Base-by-base conservation (phyloP, 2,113 vertebrate species). In the Pituophis catenifer region DNA sequence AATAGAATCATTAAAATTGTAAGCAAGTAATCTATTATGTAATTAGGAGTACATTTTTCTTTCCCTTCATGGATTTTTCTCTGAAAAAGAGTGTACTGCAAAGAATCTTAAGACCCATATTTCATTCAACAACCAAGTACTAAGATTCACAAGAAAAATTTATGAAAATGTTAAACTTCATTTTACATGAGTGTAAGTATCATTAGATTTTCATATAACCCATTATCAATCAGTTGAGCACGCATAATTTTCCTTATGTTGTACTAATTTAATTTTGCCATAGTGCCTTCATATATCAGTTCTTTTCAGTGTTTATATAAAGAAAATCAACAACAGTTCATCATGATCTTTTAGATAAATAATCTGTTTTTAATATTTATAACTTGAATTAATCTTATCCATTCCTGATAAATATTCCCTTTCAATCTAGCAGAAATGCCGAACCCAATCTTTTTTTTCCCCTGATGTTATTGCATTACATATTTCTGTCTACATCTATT, bases 1-100 rank as follows among this genome's bases (percentile, higher is more conserved):
- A 62, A 95, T 85, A 29, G 90, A 94, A 62, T 93, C 96, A 96
- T 93, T 91, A 93, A 95, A 96, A n/a, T 0, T 92, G 94, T 94
- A 95, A 95, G 93, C 62, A 96, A 94, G 24, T 2, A 3, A 92
- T 92, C 89, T 1, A 33, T 94, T 94, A n/a, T 3, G 58, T 92
- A 44, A 52, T 75, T 75, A 48, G 29, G 85, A 94, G 89, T 59
- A 70, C 92, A 93, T 91, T 91, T 48, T 50, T 33, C 8, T 91
- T 86, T 48, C 87, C 88, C 26, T 91, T 92, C 15, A 48, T 33
- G 21, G 89, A 85, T 0, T 81, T 88, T 93, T 89, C 26, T 94
- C 93, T 89, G 13, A 90, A 91, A 85, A 75, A 86, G 19, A 13
- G 58, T 95, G 3, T 86, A 57, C 52, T 52, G 33, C 5, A 15